These are phyloP conservation scores for Danionella dracula DNA, from an alignment of 2,797 vertebrate species.

Conservation along the genomic window DNA sequence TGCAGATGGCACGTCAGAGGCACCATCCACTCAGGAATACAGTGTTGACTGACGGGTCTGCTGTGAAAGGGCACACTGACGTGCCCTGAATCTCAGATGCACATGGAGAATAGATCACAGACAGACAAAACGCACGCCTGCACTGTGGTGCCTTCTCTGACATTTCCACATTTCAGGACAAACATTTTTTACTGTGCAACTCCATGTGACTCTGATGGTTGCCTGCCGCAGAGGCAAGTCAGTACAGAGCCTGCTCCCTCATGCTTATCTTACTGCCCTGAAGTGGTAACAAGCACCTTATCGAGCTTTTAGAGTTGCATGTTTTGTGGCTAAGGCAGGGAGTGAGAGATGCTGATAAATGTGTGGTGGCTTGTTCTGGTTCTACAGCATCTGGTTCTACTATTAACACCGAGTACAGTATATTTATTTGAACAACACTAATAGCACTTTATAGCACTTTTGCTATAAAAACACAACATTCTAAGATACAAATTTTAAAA, in stretches of 20 bases:
- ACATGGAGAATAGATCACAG: slow-evolving; percentile 44
- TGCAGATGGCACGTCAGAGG: slow-evolving; percentile 52
- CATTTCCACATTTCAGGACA: slow-evolving; percentile 24
- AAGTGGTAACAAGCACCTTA: slow-evolving; percentile 62
- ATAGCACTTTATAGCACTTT: too few relatives aligned
- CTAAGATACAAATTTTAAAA: too few relatives aligned
- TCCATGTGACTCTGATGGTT: slow-evolving; percentile 36
- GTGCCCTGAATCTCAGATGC: slow-evolving; percentile 63
- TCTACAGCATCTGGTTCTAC: too few relatives aligned
- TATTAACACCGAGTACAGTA: too few relatives aligned
- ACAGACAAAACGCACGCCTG: slow-evolving; percentile 27
- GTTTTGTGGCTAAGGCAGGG: slow-evolving; percentile 32
- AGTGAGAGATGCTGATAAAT: too few relatives aligned
- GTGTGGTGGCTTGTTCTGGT: too few relatives aligned
- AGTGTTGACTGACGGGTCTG: slow-evolving; percentile 68
- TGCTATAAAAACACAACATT: too few relatives aligned
- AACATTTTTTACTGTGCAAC: slow-evolving; percentile 25
- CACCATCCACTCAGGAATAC: slow-evolving; percentile 62
- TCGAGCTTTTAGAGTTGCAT: slow-evolving; percentile 21
- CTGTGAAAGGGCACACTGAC: slow-evolving; percentile 72
- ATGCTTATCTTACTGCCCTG: slow-evolving; percentile 67
- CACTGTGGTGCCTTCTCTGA: not conserved
- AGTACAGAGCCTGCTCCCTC: slow-evolving; percentile 22
- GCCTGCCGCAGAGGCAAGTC: not conserved
- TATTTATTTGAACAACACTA: too few relatives aligned